phyloP scores from a whole-genome alignment of 2,113 vertebrate species.

The Grus americana region DNA sequence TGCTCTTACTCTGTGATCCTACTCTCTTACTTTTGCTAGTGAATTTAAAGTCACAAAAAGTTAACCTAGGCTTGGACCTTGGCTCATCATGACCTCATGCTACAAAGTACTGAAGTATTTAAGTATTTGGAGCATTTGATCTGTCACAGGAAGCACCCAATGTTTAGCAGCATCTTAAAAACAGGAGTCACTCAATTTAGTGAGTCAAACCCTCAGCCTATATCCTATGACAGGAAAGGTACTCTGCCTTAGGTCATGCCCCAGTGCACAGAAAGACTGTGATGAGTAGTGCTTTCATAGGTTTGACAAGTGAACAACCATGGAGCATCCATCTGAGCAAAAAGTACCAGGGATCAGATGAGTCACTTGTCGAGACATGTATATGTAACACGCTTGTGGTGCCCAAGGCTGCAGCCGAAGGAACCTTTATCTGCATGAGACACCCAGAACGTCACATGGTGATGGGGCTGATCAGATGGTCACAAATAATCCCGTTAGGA shows the following conservation, averaged over 20 bases:
- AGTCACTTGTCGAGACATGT: background rate
- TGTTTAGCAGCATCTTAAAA: background rate
- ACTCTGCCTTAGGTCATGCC: background rate
- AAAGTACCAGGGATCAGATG: background rate
- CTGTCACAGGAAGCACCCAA: background rate
- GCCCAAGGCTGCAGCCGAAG: background rate
- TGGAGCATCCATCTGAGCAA: background rate
- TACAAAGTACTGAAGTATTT: background rate
- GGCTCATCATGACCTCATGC: background rate
- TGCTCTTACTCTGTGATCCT: background rate
- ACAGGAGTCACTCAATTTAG: background rate
- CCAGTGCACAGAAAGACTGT: background rate
- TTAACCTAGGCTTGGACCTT: background rate
- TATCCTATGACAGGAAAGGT: background rate
- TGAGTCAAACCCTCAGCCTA: background rate
- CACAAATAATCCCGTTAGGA: background rate
- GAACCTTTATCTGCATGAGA: background rate
- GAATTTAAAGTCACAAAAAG: background rate
- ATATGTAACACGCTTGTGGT: fast-evolving
- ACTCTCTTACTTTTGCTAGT: background rate
- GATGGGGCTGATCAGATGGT: background rate
- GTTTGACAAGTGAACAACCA: background rate
- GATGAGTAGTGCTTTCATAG: background rate
- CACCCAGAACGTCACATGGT: background rate
- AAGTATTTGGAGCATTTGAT: background rate